Percentiles rank a stretch among this genome's conserved stretches.
Evolutionary conservation across 2,888 invertebrate genomes (phyloP).

Genomic region (Drosophila phalerata): DNA sequence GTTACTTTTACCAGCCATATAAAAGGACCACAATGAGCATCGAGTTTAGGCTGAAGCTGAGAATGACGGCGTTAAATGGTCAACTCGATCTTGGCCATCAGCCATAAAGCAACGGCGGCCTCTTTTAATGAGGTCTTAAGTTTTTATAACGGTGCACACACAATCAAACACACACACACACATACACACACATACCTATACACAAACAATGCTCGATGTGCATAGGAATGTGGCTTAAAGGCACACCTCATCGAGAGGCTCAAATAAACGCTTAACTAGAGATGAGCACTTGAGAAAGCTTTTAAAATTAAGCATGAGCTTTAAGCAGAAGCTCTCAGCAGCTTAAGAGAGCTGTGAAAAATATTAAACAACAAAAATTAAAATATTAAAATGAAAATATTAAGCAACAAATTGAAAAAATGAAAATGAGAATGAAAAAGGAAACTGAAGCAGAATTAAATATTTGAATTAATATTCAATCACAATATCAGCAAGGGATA

Average conservation of each 20-base stretch:
- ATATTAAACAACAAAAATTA: not conserved
- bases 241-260: conserved; percentile 38
- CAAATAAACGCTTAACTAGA: conserved; percentile 21
- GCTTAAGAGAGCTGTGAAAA: not conserved
- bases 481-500: no score
- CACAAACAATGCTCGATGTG: conserved; percentile 10
- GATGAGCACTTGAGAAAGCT: conserved; percentile 26
- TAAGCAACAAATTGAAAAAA: no score
- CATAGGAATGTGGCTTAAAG: conserved; percentile 45
- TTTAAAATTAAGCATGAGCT: conserved; percentile 6
- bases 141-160: conserved; percentile 70
- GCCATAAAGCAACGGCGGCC: conserved; percentile 74
- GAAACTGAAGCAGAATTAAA: no score
- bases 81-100: conserved; percentile 59
- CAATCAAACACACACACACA: conserved; percentile 19
- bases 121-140: conserved; percentile 78
- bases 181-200: not conserved
- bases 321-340: not conserved
- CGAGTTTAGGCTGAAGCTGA: conserved; percentile 9
- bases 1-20: conserved; percentile 37
- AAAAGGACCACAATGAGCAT: conserved; percentile 56
- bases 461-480: no score
- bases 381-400: no score
- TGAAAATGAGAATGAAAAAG: no score
- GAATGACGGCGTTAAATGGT: conserved; percentile 68